phyloP scores from a whole-genome alignment of 2,113 vertebrate species.

The Clarias gariepinus region DNA sequence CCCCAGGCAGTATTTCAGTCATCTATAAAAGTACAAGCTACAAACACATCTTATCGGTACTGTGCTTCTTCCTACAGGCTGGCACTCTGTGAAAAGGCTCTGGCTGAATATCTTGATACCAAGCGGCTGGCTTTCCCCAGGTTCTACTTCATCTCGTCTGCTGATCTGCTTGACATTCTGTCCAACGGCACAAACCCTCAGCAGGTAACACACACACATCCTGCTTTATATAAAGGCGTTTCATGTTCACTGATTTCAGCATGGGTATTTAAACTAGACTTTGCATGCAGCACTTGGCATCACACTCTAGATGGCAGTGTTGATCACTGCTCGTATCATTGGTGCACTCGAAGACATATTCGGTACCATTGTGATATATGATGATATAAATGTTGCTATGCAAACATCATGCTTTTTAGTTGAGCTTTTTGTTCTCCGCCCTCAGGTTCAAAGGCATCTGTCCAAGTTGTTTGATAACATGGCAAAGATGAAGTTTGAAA shows the following conservation, averaged over 20 bases:
- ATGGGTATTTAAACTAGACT: not conserved
- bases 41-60: not conserved
- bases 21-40: not conserved
- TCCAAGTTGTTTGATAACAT: conserved; percentile 95
- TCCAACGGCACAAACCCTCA: conserved; percentile 90
- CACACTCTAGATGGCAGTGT: conserved; percentile 60
- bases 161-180: conserved; percentile 92
- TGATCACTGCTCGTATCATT: conserved; percentile 45
- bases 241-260: not conserved
- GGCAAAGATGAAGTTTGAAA: conserved; percentile 83
- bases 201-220: conserved; percentile 60
- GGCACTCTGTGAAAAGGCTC: conserved; percentile 90
- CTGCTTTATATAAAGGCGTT: not conserved
- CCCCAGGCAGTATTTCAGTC: conserved; percentile 13
- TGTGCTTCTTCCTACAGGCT: conserved; percentile 71
- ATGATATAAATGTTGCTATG: not conserved
- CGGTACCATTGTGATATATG: not conserved
- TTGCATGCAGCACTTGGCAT: not conserved
- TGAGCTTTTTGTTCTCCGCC: conserved; percentile 10
- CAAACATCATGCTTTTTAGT: conserved; percentile 14
- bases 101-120: conserved; percentile 91
- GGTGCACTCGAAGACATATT: not conserved
- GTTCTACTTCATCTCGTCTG: conserved; percentile 98
- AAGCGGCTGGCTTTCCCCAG: conserved; percentile 92
- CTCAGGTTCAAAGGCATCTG: conserved; percentile 89